Evolutionary conservation across 2,113 vertebrate species (phyloP), one percentile per base, ranked within the genome.

Genomic region (Arizona elegans): DNA sequence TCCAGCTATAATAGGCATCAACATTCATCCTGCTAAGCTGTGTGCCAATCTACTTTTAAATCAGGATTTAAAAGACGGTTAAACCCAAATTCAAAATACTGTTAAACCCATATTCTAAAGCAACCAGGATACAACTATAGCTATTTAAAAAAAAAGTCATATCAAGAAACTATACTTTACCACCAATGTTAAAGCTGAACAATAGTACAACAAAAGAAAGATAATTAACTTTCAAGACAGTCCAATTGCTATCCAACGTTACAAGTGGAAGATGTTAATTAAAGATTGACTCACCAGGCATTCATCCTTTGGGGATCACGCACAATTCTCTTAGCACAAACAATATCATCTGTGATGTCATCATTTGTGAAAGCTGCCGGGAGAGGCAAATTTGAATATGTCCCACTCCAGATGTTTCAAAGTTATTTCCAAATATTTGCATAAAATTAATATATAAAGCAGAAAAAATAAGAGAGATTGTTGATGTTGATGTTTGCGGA

Each of bases 261-360:
- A 59, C 56, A 38, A 19, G 38, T 8, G 24, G 12, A 58, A 65
- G 24, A 43, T 43, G 62, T 5, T 17, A 87, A 29, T 10, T 15
- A 19, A 5, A 87, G 17, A 24, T 24, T 9, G n/a, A 92, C 91
- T 92, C 24, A 92, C 62, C 87, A 89, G 52, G 59, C 91, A 89
- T 11, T 2, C 53, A 91, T 86, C 75, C 11, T 10, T 13, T 91
- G 47, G 8, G 13, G 90, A 38, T 91, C 75, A 55, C 23, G 23
- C 5, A 81, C 92, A 8, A 92, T 1, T n/a, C 33, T 89, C n/a
- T 92, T 92, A 0, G 38, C 24, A 23, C 92, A 92, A 24, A 1
- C 12, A n/a, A 92, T 89, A 47, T 92, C 92, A 89, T 89, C 52
- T 38, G n/a, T 47, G 87, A 92, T 92, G 54, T 15, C 54, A 75